Evolutionary conservation across 35 echinoderm and acorn worm genomes (phyloP).

Genomic region (Ophiothrix spiculata): DNA sequence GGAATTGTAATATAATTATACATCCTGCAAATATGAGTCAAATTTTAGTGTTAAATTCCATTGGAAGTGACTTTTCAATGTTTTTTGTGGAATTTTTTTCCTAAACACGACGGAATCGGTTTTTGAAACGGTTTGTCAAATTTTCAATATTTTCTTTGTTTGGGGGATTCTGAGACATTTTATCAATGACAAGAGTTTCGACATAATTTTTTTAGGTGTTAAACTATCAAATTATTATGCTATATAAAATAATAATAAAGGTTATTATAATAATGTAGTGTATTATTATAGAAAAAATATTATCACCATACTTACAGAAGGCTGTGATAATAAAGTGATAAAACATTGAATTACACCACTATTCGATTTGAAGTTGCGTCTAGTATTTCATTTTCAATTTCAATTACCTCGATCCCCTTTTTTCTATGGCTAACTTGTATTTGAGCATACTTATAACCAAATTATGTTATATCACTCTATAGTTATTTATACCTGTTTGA

Average conservation of each 20-base stretch:
- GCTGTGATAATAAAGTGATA: neutral
- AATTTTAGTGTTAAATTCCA: too few species aligned
- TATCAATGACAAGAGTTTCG: too few species aligned
- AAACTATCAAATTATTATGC: neutral
- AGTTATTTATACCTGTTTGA: constrained; percentile 42
- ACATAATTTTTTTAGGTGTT: neutral
- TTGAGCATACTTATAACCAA: neutral
- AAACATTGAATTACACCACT: neutral
- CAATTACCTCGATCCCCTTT: neutral
- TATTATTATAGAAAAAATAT: neutral
- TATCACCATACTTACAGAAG: neutral
- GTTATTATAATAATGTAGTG: neutral
- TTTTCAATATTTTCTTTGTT: too few species aligned
- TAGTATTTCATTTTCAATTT: neutral
- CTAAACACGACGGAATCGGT: too few species aligned
- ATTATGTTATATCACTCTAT: neutral
- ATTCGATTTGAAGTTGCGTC: neutral
- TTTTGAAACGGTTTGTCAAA: too few species aligned
- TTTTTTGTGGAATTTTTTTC: too few species aligned
- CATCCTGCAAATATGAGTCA: too few species aligned
- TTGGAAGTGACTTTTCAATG: neutral
- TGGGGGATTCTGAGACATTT: too few species aligned
- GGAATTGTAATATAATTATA: neutral
- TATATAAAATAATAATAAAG: neutral
- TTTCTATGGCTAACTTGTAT: neutral